Evolutionary conservation across 2,113 vertebrate species (phyloP), one percentile per base, ranked within the genome.

Genomic region (Megaceryle torquata): DNA sequence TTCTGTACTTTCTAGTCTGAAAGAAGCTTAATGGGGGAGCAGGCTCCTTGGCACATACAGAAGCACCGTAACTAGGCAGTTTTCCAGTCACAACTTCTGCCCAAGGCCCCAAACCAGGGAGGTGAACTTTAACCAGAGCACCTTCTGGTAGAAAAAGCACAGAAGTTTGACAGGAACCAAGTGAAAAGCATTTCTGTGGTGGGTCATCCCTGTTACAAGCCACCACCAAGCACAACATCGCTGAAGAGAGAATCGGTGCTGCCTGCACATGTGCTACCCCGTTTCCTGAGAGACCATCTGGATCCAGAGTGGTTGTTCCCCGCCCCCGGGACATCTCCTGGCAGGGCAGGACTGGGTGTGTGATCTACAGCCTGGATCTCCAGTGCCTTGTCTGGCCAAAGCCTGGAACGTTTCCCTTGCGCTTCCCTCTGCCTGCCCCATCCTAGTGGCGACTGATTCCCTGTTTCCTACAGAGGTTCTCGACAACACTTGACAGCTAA

Each of bases 281-380:
- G 5, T n/a, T 39, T 26, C 57, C 37, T 35, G 33, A 31, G 5
- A 13, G 39, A 2, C 1, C 6, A 11, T 13, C 48, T 9, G 48
- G 15, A 11, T 4, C 2, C 10, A 12, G 51, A 9, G 57, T 2
- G 44, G 11, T 21, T 8, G 2, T 22, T 22, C 11, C 59, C 46
- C 13, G 13, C 39, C 59, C 21, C 0, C 2, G 2, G 31, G 35
- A 18, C 6, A 12, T 5, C 16, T 68, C 60, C 53, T 29, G 54
- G 26, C 43, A 15, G 28, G 2, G 5, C 10, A 67, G 79, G 4
- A 26, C 63, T 11, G n/a, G 76, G 22, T 8, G 22, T 15, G 37
- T 4, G 15, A 3, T 48, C 41, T 11, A 1, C 0, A 2, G 6
- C 20, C 69, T 15, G 46, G 4, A 11, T 16, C 59, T 15, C 59